These are phyloP conservation scores for Ennomos quercinarius DNA, from an alignment of 2,888 invertebrate species.

Conservation along the genomic window DNA sequence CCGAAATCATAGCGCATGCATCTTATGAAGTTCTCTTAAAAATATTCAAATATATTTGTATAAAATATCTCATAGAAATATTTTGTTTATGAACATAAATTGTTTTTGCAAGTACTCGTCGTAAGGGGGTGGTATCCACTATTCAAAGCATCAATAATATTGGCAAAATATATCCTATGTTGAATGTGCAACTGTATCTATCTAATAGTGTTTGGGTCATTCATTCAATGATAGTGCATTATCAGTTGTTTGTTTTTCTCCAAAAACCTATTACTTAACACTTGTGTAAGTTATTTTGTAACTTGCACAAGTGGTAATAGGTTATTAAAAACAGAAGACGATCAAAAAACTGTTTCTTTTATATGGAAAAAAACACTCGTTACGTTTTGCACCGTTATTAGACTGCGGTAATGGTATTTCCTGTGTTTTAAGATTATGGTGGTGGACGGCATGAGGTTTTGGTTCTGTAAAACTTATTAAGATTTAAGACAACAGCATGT, in stretches of 20 bases:
- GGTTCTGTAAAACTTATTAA: conserved; percentile 3
- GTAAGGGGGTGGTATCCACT: conserved; percentile 37
- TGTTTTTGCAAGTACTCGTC: conserved; percentile 44
- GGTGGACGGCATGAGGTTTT: conserved; percentile 5
- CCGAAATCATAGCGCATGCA: too few species aligned
- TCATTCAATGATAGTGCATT: conserved; percentile 1
- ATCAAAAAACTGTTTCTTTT: too few species aligned
- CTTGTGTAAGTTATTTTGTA: too few species aligned
- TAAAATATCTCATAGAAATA: too few species aligned
- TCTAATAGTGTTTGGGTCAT: not conserved
- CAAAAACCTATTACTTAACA: not conserved
- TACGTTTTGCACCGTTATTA: conserved; percentile 2
- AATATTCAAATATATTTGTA: too few species aligned
- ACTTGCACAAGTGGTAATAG: too few species aligned
- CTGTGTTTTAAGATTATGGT: not conserved
- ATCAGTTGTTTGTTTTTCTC: not conserved
- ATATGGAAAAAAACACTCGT: not conserved
- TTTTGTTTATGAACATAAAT: conserved; percentile 5
- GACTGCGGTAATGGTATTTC: conserved; percentile 5
- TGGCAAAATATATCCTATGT: conserved; percentile 5
- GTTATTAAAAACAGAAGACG: too few species aligned
- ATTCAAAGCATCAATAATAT: not conserved
- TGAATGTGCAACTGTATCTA: conserved; percentile 8
- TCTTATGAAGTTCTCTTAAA: too few species aligned
- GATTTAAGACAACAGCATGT: too few species aligned